These are phyloP conservation scores for Lepidurus couesii DNA, from an alignment of 1,140 invertebrate species.

Conservation along the genomic window DNA sequence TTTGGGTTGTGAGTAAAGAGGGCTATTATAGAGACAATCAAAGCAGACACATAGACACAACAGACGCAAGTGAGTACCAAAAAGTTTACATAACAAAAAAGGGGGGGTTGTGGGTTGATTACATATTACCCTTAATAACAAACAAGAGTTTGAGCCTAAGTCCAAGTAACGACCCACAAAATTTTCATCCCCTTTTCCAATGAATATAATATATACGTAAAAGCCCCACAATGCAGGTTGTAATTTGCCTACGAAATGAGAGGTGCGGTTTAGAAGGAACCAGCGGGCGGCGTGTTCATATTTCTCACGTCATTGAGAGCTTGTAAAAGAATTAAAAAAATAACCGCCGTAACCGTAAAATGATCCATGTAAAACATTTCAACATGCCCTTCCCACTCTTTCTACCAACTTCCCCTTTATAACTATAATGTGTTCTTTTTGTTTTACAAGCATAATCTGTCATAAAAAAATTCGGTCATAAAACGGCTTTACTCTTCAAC, in stretches of 20 bases:
- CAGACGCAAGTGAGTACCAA: neutral
- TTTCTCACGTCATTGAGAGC: constrained; percentile 16
- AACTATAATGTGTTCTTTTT: too few relatives aligned
- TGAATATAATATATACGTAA: constrained; percentile 10
- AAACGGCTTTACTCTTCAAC: too few relatives aligned
- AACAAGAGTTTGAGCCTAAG: neutral
- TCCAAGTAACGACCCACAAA: neutral
- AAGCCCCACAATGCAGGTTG: neutral
- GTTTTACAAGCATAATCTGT: too few relatives aligned
- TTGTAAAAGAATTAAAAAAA: neutral
- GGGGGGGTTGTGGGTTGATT: neutral
- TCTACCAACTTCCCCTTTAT: neutral
- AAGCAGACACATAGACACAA: neutral
- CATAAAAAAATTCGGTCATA: too few relatives aligned
- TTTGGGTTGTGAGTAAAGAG: neutral
- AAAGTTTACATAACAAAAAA: neutral
- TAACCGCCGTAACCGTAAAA: neutral
- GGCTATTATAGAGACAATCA: neutral
- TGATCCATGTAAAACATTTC: neutral
- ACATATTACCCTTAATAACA: neutral
- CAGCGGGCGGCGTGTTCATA: constrained; percentile 13
- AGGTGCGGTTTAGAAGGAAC: constrained; percentile 4
- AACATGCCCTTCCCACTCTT: neutral
- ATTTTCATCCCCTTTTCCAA: neutral
- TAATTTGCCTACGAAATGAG: constrained; percentile 19